phyloP scores from a whole-genome alignment of 1,140 invertebrate genomes.

The Andricus grossulariae region DNA sequence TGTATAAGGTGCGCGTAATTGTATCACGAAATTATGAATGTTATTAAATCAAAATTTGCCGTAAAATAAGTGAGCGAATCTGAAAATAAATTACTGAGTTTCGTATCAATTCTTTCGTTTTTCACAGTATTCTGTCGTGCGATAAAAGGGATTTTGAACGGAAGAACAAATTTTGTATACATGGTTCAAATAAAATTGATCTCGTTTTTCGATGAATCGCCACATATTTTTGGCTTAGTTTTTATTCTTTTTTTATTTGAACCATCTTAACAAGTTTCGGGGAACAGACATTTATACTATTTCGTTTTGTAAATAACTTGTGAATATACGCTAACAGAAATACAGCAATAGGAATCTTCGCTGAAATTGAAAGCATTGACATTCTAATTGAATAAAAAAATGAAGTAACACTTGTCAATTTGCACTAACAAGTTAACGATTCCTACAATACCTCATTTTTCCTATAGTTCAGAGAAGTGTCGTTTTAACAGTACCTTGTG shows the following conservation, averaged over 20 bases:
- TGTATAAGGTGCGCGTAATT: conserved; percentile 22
- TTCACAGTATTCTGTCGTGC: background rate
- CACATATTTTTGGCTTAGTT: background rate
- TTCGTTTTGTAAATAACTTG: conserved; percentile 30
- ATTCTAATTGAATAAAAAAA: conserved; percentile 8
- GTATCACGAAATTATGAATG: conserved; percentile 22
- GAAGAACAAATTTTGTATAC: background rate
- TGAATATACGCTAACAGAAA: conserved; percentile 3
- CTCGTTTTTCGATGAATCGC: background rate
- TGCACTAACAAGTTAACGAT: conserved; percentile 17
- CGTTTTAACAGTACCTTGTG: background rate
- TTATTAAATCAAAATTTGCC: conserved; percentile 5
- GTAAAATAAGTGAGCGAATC: conserved; percentile 1
- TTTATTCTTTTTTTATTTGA: conserved; percentile 1
- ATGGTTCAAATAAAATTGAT: conserved; percentile 3
- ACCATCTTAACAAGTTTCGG: background rate
- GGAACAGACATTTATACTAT: background rate
- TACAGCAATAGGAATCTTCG: conserved; percentile 12
- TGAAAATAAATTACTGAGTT: conserved; percentile 2
- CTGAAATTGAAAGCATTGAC: conserved; percentile 9
- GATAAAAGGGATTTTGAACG: background rate
- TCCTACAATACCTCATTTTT: conserved; percentile 16
- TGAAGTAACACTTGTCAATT: conserved; percentile 15
- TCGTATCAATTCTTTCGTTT: background rate
- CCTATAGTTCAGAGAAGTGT: background rate